These are phyloP conservation scores for Vulpes lagopus DNA, from an alignment of 2,113 vertebrate species.

Conservation along the genomic window DNA sequence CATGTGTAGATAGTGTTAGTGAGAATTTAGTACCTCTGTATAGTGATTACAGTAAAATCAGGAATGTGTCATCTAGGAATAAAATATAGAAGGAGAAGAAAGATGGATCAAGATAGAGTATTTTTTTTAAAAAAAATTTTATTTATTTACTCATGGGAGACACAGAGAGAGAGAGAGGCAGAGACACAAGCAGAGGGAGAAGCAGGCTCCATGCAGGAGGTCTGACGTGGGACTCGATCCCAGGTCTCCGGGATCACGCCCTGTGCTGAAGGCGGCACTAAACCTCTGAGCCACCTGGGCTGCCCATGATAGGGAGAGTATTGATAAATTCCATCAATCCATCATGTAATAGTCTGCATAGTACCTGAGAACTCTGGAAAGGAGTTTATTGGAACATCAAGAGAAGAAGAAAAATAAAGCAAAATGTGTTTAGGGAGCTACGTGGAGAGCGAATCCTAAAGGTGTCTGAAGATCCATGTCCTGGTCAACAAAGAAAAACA, in stretches of 20 bases:
- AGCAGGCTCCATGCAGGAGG: too few species aligned
- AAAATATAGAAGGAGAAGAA: not conserved
- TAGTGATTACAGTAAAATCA: not conserved
- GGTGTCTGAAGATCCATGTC: not conserved
- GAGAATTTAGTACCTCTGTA: not conserved
- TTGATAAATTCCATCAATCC: not conserved
- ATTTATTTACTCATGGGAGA: too few species aligned
- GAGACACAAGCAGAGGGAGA: too few species aligned
- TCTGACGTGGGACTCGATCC: too few species aligned
- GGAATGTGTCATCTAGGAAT: not conserved
- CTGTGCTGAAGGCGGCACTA: too few species aligned
- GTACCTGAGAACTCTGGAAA: not conserved
- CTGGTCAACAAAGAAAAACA: not conserved
- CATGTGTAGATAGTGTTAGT: not conserved
- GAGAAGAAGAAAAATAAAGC: not conserved
- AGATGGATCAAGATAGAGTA: not conserved
- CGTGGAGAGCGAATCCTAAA: not conserved
- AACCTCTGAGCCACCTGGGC: too few species aligned
- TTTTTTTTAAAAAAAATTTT: too few species aligned
- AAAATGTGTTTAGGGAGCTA: not conserved
- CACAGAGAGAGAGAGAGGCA: too few species aligned
- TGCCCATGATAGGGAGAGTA: not conserved
- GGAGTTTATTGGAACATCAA: not conserved
- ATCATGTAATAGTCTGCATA: not conserved
- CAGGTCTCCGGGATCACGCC: too few species aligned